phyloP scores from a whole-genome alignment of 2,888 invertebrate species.

The Deilephila porcellus region DNA sequence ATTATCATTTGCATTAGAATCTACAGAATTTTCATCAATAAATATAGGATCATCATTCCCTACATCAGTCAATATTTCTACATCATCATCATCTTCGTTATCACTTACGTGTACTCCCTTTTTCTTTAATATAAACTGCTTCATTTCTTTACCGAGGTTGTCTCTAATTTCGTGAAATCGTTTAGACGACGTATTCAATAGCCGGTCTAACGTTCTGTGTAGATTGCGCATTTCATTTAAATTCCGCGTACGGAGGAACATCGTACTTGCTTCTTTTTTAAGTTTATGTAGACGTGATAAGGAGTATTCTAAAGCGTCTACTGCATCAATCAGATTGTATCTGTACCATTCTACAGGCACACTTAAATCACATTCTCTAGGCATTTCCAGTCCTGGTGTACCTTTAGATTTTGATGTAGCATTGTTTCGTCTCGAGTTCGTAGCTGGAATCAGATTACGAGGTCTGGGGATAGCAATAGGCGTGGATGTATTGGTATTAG shows the following conservation, averaged over 20 bases:
- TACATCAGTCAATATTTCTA: constrained; percentile 70
- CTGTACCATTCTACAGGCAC: constrained; percentile 85
- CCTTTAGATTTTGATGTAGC: constrained; percentile 41
- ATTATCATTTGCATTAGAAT: constrained; percentile 61
- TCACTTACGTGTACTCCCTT: constrained; percentile 44
- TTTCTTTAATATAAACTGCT: constrained; percentile 76
- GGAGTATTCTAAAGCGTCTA: constrained; percentile 84
- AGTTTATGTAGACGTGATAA: constrained; percentile 79
- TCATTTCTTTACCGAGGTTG: constrained; percentile 82
- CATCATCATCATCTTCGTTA: constrained; percentile 74
- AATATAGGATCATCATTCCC: constrained; percentile 79
- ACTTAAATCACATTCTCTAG: constrained; percentile 64
- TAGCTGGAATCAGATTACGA: constrained; percentile 19
- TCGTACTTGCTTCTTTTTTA: constrained; percentile 75
- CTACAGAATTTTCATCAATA: constrained; percentile 81
- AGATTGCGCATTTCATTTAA: constrained; percentile 80
- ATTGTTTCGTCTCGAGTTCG: constrained; percentile 36
- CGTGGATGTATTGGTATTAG: constrained; percentile 34
- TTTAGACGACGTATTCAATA: constrained; percentile 81
- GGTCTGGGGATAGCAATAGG: constrained; percentile 37
- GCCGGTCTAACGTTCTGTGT: constrained; percentile 82
- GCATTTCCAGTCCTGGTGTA: constrained; percentile 38
- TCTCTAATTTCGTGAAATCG: constrained; percentile 83
- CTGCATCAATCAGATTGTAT: constrained; percentile 83
- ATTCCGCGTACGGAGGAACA: constrained; percentile 75